Conservation (phyloP, 2,888 invertebrate species). For the Metalampra italica region DNA sequence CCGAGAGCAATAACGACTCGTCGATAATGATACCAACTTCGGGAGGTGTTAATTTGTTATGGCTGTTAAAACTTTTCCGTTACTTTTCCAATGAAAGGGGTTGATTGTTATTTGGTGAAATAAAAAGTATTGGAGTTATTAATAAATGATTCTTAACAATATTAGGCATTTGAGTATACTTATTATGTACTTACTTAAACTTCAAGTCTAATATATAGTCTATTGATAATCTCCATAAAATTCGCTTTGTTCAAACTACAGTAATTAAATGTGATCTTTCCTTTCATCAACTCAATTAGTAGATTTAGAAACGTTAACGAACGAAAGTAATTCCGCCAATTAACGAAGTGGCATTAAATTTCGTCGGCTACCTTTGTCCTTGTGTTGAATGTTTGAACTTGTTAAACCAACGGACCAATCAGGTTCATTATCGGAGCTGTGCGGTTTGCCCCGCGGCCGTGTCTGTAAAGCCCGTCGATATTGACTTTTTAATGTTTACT, state of each 20-base stretch:
- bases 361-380: constrained; percentile 4
- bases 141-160: too few relatives aligned
- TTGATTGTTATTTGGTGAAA: too few relatives aligned
- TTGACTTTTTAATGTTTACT: constrained; percentile 1
- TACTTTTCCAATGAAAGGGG: not conserved
- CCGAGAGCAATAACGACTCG: not conserved
- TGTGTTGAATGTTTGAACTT: constrained; percentile 1
- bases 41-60: not conserved
- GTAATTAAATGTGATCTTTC: not conserved
- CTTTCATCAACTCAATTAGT: constrained; percentile 10
- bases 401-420: not conserved
- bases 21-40: not conserved
- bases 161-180: too few relatives aligned
- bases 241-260: not conserved
- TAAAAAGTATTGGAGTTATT: too few relatives aligned
- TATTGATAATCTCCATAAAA: too few relatives aligned
- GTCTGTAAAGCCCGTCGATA: not conserved
- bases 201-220: too few relatives aligned
- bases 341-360: constrained; percentile 32
- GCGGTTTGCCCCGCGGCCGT: not conserved
- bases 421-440: not conserved
- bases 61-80: not conserved
- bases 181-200: too few relatives aligned
- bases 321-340: constrained; percentile 25
- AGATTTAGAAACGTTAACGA: constrained; percentile 3